phyloP scores from a whole-genome alignment of 2,113 vertebrate species.

The Ahaetulla prasina region DNA sequence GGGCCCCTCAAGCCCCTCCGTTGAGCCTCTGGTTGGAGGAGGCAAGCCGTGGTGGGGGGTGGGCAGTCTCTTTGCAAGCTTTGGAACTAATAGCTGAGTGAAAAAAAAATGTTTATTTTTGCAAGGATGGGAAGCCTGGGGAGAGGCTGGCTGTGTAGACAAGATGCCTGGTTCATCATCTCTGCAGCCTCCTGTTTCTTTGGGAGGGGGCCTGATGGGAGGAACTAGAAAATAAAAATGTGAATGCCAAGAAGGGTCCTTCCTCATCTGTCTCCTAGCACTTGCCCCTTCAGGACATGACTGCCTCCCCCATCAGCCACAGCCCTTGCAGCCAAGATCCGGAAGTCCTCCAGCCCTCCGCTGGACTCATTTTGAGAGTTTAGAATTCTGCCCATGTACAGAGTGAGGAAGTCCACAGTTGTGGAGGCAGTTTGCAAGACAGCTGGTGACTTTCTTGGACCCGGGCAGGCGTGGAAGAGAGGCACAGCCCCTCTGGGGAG shows the following conservation, averaged over 20 bases:
- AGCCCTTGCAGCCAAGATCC: background rate
- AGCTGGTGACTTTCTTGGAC: background rate
- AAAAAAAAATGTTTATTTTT: too few species aligned
- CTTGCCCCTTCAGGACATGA: background rate
- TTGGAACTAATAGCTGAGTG: background rate
- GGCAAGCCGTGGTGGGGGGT: background rate
- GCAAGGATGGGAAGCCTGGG: background rate
- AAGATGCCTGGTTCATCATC: background rate
- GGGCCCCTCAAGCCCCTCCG: too few species aligned
- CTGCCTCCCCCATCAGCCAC: background rate
- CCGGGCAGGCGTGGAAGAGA: background rate
- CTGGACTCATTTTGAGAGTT: background rate
- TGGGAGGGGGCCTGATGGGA: background rate
- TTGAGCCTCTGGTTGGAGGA: background rate
- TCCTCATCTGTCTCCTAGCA: background rate
- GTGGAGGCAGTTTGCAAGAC: background rate
- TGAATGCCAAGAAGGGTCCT: background rate
- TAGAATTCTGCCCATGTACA: background rate
- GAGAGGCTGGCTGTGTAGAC: background rate
- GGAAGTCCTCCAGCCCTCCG: background rate
- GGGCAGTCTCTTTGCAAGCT: background rate
- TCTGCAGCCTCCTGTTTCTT: background rate
- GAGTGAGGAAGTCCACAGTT: background rate
- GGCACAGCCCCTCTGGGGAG: background rate
- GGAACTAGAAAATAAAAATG: background rate